phyloP scores from a whole-genome alignment of 2,888 invertebrate genomes.

The Uropetala carovei region DNA sequence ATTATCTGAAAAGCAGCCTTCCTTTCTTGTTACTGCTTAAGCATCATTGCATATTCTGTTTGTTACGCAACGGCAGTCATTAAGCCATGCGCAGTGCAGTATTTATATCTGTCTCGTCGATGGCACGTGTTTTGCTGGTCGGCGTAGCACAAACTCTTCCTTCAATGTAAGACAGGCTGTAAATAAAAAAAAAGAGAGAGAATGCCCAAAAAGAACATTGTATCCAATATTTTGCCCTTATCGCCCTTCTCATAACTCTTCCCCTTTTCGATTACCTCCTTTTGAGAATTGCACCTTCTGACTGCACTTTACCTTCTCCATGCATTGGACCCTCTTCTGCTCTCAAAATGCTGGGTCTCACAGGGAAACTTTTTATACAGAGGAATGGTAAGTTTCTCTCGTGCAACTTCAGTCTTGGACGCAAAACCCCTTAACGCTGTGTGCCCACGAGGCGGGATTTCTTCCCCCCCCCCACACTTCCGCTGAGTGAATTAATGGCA shows the following conservation, averaged over 20 bases:
- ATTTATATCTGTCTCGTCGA: neutral
- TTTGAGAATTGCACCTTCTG: slow-evolving; percentile 68
- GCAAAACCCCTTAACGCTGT: slow-evolving; percentile 62
- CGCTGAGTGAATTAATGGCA: slow-evolving; percentile 64
- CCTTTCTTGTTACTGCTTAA: neutral
- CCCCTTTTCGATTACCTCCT: slow-evolving; percentile 65
- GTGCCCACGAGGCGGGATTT: slow-evolving; percentile 58
- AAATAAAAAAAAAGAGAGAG: neutral
- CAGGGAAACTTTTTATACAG: slow-evolving; percentile 70
- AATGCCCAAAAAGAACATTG: slow-evolving; percentile 16
- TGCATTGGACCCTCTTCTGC: slow-evolving; percentile 69
- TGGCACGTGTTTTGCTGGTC: neutral
- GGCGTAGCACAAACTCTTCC: slow-evolving; percentile 25
- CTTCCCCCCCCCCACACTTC: slow-evolving; percentile 46
- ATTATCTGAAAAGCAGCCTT: neutral
- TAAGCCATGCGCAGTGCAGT: neutral
- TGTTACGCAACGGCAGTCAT: neutral
- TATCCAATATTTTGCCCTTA: slow-evolving; percentile 24
- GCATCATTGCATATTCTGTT: neutral
- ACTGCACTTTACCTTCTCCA: slow-evolving; percentile 67
- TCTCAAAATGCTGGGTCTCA: slow-evolving; percentile 68
- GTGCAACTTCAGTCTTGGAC: slow-evolving; percentile 40
- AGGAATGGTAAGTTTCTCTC: slow-evolving; percentile 69
- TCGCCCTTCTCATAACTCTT: slow-evolving; percentile 66
- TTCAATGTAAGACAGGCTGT: neutral